Evolutionary conservation across 2,888 invertebrate species (phyloP), one percentile per base, ranked within the genome.

Genomic region (Nemotelus nigrinus): DNA sequence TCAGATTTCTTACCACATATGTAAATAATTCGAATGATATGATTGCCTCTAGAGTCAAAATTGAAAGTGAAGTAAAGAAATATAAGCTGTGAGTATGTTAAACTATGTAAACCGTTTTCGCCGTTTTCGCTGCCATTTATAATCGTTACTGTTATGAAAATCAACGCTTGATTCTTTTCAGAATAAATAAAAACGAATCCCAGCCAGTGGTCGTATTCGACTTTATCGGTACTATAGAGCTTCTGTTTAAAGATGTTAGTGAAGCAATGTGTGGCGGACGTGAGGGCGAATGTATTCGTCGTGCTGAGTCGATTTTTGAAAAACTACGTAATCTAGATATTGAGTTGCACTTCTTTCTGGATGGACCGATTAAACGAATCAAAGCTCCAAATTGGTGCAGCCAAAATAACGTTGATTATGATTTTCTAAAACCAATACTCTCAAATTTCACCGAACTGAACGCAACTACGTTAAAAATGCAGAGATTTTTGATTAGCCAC

Each of bases 361-460:
- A 80, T 67, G 80, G 80, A 7, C 79, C 79, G 64, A 74, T 80
- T n/a, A 80, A 80, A 77, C n/a, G 44, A 53, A 7, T 50, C 6
- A 79, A 79, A 77, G 57, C 77, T 43, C 70, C 77, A 0, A 41
- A 53, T 43, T 47, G 68, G 68, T 10, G 60, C n/a, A 10, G 74
- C 48, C 55, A 60, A 43, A 65, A 44, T 4, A 79, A 80, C 55
- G 5, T n/a, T 7, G 74, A 78, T 55, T 80, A 80, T 71, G 55
- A 71, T 45, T 8, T 0, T 5, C 64, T 77, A 47, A 53, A 65
- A 53, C 6, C 57, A 47, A 0, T 77, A 4, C 79, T 79, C 71
- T 55, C 76, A 8, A 44, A n/a, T 10, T 57, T 80, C 43, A 77
- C 41, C 47, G 63, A 72, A n/a, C 70, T 57, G 3, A 55, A 77